Conservation (phyloP, 2,888 invertebrate species). For the Alsophila aescularia region DNA sequence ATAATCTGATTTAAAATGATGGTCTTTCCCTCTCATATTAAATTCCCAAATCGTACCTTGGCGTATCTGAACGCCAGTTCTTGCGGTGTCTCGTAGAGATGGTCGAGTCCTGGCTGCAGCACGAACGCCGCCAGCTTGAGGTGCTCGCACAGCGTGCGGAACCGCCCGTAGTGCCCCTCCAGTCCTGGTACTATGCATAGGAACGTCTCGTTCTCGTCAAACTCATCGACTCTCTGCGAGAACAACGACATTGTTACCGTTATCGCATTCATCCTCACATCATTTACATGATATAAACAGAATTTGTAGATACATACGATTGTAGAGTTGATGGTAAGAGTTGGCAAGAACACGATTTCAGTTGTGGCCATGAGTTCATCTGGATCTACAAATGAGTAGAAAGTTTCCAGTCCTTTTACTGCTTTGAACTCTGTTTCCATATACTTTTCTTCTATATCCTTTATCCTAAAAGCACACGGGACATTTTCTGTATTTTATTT, state of each 20-base stretch:
- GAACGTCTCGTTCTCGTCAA: slow-evolving; percentile 42
- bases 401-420: slow-evolving; percentile 47
- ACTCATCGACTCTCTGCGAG: slow-evolving; percentile 50
- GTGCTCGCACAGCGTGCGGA: slow-evolving; percentile 49
- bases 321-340: slow-evolving; percentile 21
- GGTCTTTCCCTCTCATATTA: too few relatives aligned
- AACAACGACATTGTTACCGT: neutral
- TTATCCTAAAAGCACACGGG: slow-evolving; percentile 7
- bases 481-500: too few relatives aligned
- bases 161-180: slow-evolving; percentile 53
- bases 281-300: neutral
- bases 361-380: slow-evolving; percentile 62
- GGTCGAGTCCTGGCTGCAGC: slow-evolving; percentile 54
- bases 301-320: slow-evolving; percentile 11
- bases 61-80: slow-evolving; percentile 48
- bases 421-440: slow-evolving; percentile 13
- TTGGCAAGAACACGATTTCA: slow-evolving; percentile 48
- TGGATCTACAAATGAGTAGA: slow-evolving; percentile 52
- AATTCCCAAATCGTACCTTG: too few relatives aligned
- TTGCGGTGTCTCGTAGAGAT: slow-evolving; percentile 39
- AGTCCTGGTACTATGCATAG: slow-evolving; percentile 60
- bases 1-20: too few relatives aligned
- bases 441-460: slow-evolving; percentile 25
- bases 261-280: neutral
- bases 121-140: slow-evolving; percentile 56